Evolutionary conservation across 2,888 invertebrate genomes (phyloP).

Genomic region (Prosopocoilus inquinatus): DNA sequence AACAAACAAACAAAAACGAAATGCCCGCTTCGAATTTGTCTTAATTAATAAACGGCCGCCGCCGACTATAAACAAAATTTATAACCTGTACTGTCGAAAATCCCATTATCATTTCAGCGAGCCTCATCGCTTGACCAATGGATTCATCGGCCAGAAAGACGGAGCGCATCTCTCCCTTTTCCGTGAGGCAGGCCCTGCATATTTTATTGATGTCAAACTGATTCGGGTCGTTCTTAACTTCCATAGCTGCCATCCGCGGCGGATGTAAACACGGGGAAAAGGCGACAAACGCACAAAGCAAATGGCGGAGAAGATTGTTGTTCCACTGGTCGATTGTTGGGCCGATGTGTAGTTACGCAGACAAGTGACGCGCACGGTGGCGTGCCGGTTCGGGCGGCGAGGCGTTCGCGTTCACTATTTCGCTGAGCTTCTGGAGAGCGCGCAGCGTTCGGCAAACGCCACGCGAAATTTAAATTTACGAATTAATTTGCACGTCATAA

Average conservation of each 20-base stretch:
- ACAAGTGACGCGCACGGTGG: conserved; percentile 29
- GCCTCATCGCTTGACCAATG: conserved; percentile 45
- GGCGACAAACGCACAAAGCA: conserved; percentile 45
- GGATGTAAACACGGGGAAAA: conserved; percentile 37
- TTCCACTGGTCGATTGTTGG: conserved; percentile 53
- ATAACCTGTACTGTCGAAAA: conserved; percentile 50
- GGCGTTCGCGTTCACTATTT: conserved; percentile 30
- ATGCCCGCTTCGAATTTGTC: no score
- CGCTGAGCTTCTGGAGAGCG: conserved; percentile 21
- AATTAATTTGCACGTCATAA: no score
- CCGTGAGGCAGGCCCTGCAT: conserved; percentile 52
- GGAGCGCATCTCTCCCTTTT: conserved; percentile 51
- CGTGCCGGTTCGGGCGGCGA: conserved; percentile 17
- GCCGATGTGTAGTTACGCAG: conserved; percentile 31
- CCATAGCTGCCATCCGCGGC: conserved; percentile 27
- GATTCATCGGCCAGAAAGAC: conserved; percentile 49
- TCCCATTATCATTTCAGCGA: conserved; percentile 53
- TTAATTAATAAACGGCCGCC: no score
- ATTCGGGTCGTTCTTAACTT: conserved; percentile 31
- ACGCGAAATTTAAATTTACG: not conserved
- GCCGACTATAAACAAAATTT: conserved; percentile 5
- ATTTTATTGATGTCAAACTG: conserved; percentile 50
- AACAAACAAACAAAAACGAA: no score
- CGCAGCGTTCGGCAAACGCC: not conserved
- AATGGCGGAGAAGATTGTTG: conserved; percentile 48